Percentiles rank a stretch among this genome's conserved stretches.
These are phyloP conservation scores for Cataglyphis hispanica DNA, from an alignment of 1,140 invertebrate genomes.

Conservation along the genomic window DNA sequence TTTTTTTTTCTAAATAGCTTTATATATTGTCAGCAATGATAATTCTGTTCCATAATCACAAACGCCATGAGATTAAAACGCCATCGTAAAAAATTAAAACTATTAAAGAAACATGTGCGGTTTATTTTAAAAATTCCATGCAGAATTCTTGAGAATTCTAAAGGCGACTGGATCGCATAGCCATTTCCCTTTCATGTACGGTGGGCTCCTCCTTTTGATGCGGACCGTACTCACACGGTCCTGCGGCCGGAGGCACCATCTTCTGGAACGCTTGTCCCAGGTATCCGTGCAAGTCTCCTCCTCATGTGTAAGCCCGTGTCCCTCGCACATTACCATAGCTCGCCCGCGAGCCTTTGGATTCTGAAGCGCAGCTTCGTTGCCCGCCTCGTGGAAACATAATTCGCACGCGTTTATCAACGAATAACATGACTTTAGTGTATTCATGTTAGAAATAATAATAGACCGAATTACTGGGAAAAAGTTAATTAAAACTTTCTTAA, in stretches of 20 bases:
- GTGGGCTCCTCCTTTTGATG: slow-evolving; percentile 72
- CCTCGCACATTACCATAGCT: slow-evolving; percentile 82
- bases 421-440: slow-evolving; percentile 16
- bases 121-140: neutral
- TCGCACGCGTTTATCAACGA: slow-evolving; percentile 48
- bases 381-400: slow-evolving; percentile 43
- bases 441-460: slow-evolving; percentile 29
- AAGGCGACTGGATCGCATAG: neutral
- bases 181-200: slow-evolving; percentile 32
- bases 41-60: neutral
- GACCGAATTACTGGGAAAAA: neutral
- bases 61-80: neutral
- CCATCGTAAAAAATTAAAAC: neutral
- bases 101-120: neutral
- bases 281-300: slow-evolving; percentile 75
- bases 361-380: slow-evolving; percentile 45
- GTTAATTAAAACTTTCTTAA: neutral
- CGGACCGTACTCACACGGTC: slow-evolving; percentile 75
- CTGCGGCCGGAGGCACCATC: slow-evolving; percentile 82
- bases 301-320: slow-evolving; percentile 76
- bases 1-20: too few species aligned
- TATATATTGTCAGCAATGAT: too few species aligned
- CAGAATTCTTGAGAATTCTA: neutral
- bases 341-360: slow-evolving; percentile 69
- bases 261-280: slow-evolving; percentile 79